Base-by-base conservation (phyloP, 2,113 vertebrate species). In the Hippocampus zosterae region DNA sequence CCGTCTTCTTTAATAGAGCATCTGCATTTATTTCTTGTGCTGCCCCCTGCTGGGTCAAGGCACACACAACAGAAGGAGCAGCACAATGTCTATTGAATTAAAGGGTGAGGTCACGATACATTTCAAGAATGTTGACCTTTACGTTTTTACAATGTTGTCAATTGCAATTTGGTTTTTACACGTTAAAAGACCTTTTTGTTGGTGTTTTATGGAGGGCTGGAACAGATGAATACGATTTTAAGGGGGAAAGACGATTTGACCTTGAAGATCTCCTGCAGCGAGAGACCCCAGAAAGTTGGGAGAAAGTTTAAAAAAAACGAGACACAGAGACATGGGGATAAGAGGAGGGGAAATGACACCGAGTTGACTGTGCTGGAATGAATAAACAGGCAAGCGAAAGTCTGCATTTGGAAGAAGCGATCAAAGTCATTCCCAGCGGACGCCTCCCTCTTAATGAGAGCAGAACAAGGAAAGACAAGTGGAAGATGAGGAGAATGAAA, bases 371-470 rank as follows among this genome's bases (percentile, higher is more conserved):
- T 71, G 77, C 70, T 52, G 77, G 78, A 84, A 80, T 71, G 74
- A 84, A 87, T 83, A 85, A 83, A 85, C 81, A 70, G 56, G 59
- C 62, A 75, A 71, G 68, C 71, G 57, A 85, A 86, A 89, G 69
- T 84, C 85, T 82, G 85, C 82, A 85, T 89, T 89, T 87, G 88
- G 82, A 88, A 78, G 80, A 79, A 48, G 71, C 87, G 84, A 91
- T 91, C 88, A 90, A 88, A 89, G 88, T 90, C 16, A 77, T 73
- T 87, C 88, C 83, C 88, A 81, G 46, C 69, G 81, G 83, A 89
- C 81, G 61, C 40, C 73, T 76, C 68, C 3, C 13, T 68, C 69
- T 83, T 92, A 91, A 91, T 90, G 90, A 91, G 89, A 81, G 70
- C 76, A 67, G 74, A 71, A 76, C 78, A 67, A 81, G 80, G 75